A percentile compares a stretch with the other conserved stretches of the same genome.
Conservation (phyloP, 2,888 invertebrate genomes). For the Microctonus brassicae region DNA sequence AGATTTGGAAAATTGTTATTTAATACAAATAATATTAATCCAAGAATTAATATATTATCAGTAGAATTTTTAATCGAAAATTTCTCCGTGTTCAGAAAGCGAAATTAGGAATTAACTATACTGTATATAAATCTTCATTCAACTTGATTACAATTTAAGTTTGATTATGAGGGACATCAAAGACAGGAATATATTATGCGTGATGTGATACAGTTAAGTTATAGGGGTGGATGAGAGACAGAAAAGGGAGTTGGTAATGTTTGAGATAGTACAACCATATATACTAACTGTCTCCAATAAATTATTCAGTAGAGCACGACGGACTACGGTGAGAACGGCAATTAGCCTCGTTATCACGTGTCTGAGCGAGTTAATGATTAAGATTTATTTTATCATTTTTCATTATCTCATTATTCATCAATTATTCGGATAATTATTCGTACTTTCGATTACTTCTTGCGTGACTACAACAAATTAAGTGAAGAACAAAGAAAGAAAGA, state of each 20-base stretch:
- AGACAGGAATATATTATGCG: neutral
- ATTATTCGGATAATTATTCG: neutral
- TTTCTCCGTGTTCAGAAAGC: no score
- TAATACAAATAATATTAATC: no score
- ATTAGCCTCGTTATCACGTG: conserved; percentile 46
- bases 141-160: neutral
- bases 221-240: neutral
- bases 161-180: neutral
- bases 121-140: no score
- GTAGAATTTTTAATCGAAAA: neutral
- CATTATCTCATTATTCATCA: neutral
- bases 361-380: conserved; percentile 16
- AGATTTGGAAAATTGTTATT: no score
- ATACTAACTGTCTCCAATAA: conserved; percentile 33
- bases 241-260: conserved; percentile 12
- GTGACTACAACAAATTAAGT: neutral
- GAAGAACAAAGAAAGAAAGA: neutral
- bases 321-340: conserved; percentile 37
- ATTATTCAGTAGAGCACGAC: conserved; percentile 42
- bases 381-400: neutral
- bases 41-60: no score
- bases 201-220: neutral
- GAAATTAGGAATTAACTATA: no score
- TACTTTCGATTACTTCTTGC: no score
- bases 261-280: conserved; percentile 24